phyloP scores from a whole-genome alignment of 2,888 invertebrate genomes.

The Dynastes grantii region DNA sequence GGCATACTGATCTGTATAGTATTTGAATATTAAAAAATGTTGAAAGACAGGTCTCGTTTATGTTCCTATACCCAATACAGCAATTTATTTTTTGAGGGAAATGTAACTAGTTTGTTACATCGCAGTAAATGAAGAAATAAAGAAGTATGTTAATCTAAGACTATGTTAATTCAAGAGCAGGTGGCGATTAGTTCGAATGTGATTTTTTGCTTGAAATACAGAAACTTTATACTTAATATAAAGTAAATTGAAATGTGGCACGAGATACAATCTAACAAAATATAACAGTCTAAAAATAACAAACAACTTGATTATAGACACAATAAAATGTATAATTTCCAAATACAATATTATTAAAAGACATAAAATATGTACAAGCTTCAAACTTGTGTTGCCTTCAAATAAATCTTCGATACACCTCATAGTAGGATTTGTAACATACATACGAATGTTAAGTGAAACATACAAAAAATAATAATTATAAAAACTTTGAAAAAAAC shows the following conservation, averaged over 20 bases:
- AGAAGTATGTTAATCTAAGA: not conserved
- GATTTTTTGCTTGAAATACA: constrained; percentile 47
- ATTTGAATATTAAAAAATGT: too few species aligned
- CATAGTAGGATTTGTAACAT: not conserved
- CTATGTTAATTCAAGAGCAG: not conserved
- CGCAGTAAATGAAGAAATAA: too few species aligned
- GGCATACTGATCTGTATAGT: too few species aligned
- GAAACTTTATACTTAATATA: constrained; percentile 42
- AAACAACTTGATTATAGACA: constrained; percentile 24
- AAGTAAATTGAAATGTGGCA: constrained; percentile 39
- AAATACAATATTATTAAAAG: not conserved
- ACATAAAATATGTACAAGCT: constrained; percentile 9
- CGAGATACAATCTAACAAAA: constrained; percentile 20
- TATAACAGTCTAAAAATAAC: constrained; percentile 19
- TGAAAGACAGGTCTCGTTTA: too few species aligned
- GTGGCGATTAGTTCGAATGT: constrained; percentile 12
- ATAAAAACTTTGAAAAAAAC: not conserved
- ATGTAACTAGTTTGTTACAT: too few species aligned
- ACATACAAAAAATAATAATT: not conserved
- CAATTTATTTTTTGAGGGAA: too few species aligned
- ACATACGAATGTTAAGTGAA: not conserved
- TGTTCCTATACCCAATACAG: too few species aligned
- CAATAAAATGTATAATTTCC: not conserved
- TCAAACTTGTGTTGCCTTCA: not conserved
- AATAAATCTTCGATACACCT: not conserved